Evolutionary conservation across 2,797 vertebrate genomes (phyloP).

Genomic region (Buphagus erythrorhynchus): DNA sequence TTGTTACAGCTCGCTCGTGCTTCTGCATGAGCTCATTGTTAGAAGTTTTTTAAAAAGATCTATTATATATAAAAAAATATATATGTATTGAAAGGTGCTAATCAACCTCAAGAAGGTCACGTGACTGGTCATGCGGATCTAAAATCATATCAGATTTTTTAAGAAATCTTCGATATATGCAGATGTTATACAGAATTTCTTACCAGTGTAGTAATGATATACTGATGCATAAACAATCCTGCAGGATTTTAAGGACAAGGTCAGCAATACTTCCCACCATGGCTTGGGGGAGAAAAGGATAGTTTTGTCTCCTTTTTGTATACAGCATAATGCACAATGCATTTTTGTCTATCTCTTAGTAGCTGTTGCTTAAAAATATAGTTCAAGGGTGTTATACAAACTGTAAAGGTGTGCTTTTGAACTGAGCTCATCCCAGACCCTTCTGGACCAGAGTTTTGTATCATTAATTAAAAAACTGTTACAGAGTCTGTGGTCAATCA

Average conservation of each 20-base stretch:
- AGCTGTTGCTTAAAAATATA: conserved; percentile 76
- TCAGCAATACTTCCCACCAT: conserved; percentile 91
- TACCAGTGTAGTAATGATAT: conserved; percentile 93
- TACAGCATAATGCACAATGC: conserved; percentile 79
- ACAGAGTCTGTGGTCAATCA: conserved; percentile 66
- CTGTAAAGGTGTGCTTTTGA: conserved; percentile 75
- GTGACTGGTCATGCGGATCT: conserved; percentile 99
- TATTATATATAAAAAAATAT: conserved; percentile 82
- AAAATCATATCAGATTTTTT: conserved; percentile 96
- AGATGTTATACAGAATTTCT: conserved; percentile 99
- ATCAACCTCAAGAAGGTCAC: conserved; percentile 95
- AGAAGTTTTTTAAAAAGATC: conserved; percentile 83
- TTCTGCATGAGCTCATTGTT: conserved; percentile 80
- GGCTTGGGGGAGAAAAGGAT: conserved; percentile 88
- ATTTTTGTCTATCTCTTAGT: conserved; percentile 78
- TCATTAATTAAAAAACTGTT: conserved; percentile 68
- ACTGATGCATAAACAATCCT: conserved; percentile 87
- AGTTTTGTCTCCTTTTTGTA: conserved; percentile 84
- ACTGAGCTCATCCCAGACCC: conserved; percentile 58
- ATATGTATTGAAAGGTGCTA: conserved; percentile 97
- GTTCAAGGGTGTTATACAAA: conserved; percentile 76
- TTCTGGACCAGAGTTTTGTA: conserved; percentile 63
- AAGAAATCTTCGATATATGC: conserved; percentile 99
- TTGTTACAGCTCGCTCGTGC: conserved; percentile 88
- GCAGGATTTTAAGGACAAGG: conserved; percentile 98